These are phyloP conservation scores for Plecturocebus donacophilus DNA, from an alignment of 2,113 vertebrate genomes.

Conservation along the genomic window DNA sequence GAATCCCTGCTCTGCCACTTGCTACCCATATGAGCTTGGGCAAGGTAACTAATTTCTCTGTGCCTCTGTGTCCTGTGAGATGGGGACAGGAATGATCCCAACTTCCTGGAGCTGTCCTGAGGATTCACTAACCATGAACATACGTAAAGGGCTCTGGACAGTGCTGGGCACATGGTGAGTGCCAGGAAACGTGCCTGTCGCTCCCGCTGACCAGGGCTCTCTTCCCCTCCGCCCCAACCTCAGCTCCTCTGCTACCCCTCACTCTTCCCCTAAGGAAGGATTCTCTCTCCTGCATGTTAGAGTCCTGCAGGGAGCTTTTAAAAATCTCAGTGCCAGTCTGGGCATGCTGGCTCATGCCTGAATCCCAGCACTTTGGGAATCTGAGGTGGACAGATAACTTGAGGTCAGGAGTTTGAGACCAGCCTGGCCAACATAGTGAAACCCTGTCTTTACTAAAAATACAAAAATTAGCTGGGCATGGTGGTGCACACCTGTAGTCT, in stretches of 20 bases:
- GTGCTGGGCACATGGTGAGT: neutral
- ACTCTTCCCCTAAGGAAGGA: neutral
- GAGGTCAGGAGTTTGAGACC: too few species aligned
- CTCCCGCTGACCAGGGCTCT: neutral
- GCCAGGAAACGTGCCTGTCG: accelerated
- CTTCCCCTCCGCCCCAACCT: neutral
- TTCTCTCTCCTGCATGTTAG: neutral
- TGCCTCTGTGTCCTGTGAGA: neutral
- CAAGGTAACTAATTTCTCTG: neutral
- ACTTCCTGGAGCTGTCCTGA: neutral
- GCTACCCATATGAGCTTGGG: neutral
- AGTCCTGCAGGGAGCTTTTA: neutral
- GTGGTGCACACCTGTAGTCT: too few species aligned
- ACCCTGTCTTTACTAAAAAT: too few species aligned
- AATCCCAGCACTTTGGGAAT: too few species aligned
- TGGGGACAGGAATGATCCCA: neutral
- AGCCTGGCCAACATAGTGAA: too few species aligned
- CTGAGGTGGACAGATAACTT: too few species aligned
- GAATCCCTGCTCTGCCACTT: neutral
- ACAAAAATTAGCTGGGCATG: too few species aligned
- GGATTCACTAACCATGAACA: accelerated
- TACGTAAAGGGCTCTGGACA: accelerated
- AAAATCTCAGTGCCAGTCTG: neutral
- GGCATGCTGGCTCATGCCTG: too few species aligned
- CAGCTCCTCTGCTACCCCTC: too few species aligned